A percentile compares a stretch with the other conserved stretches of the same genome.
Evolutionary conservation across 2,888 invertebrate genomes (phyloP).

Genomic region (Limulus polyphemus): DNA sequence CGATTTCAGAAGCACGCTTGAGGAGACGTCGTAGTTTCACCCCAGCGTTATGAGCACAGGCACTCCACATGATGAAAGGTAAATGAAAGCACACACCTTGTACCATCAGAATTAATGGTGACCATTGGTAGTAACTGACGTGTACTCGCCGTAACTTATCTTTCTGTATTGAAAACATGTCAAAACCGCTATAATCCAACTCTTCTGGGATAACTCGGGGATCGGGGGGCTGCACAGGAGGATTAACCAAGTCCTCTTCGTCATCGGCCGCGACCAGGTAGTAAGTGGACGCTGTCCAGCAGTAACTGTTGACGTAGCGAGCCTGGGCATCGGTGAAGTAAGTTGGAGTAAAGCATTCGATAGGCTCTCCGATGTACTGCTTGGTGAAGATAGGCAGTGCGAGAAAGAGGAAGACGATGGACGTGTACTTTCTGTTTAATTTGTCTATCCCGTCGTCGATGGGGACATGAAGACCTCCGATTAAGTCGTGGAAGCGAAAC

Average conservation of each 20-base stretch:
- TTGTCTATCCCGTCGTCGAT: conserved; percentile 40
- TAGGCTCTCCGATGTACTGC: conserved; percentile 41
- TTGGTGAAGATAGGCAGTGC: conserved; percentile 39
- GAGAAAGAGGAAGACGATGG: conserved; percentile 37
- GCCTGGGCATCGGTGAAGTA: conserved; percentile 35
- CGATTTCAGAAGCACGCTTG: conserved; percentile 31
- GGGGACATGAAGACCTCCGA: conserved; percentile 33
- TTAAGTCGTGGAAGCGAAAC: conserved; percentile 31
- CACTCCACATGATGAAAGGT: conserved; percentile 37
- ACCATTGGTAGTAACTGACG: conserved; percentile 36
- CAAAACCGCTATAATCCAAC: conserved; percentile 27
- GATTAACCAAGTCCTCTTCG: conserved; percentile 18
- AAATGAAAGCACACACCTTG: conserved; percentile 38
- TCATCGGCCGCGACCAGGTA: conserved; percentile 30
- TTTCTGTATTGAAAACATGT: conserved; percentile 24
- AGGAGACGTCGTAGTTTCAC: conserved; percentile 31
- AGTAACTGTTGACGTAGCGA: conserved; percentile 33
- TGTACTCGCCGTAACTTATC: conserved; percentile 27
- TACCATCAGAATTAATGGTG: conserved; percentile 34
- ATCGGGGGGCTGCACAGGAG: conserved; percentile 18
- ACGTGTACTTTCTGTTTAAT: conserved; percentile 39
- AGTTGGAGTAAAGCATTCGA: conserved; percentile 38
- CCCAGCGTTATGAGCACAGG: conserved; percentile 32
- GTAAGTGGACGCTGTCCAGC: conserved; percentile 37
- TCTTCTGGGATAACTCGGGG: conserved; percentile 25